Conservation (phyloP, 2,113 vertebrate genomes). For the Panurus biarmicus region DNA sequence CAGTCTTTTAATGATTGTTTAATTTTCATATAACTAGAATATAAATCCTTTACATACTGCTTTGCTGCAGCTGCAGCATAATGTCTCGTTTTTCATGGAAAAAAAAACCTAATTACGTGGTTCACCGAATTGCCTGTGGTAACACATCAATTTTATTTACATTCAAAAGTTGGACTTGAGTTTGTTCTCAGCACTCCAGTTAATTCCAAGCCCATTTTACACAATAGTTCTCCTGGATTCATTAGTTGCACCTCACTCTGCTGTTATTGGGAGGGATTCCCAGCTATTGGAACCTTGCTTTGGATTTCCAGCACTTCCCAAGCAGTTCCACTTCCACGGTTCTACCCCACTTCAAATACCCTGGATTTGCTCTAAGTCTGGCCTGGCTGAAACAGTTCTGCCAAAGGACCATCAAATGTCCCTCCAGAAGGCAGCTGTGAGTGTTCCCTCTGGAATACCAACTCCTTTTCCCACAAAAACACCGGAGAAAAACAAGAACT, state of each 20-base stretch:
- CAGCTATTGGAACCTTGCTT: background rate
- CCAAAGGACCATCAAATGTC: background rate
- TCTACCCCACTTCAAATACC: background rate
- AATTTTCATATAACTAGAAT: slow-evolving; percentile 64
- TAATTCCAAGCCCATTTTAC: slow-evolving; percentile 41
- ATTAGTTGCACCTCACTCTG: background rate
- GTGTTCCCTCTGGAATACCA: background rate
- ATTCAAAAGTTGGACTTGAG: slow-evolving; percentile 63
- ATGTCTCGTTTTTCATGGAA: slow-evolving; percentile 65
- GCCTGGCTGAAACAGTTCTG: background rate
- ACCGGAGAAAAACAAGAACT: background rate
- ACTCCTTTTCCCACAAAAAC: background rate
- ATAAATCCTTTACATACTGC: slow-evolving; percentile 52
- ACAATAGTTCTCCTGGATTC: slow-evolving; percentile 25
- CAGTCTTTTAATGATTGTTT: slow-evolving; percentile 65
- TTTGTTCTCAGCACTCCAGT: slow-evolving; percentile 20
- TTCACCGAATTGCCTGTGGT: slow-evolving; percentile 66
- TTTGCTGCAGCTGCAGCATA: slow-evolving; percentile 48
- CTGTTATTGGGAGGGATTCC: background rate
- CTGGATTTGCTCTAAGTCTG: background rate
- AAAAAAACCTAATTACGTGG: slow-evolving; percentile 67
- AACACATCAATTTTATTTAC: slow-evolving; percentile 72
- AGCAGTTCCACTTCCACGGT: background rate
- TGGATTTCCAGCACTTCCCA: background rate
- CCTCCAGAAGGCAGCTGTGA: background rate